Evolutionary conservation across 2,797 vertebrate genomes (phyloP), one percentile per base, ranked within the genome.

Genomic region (Danio albolineatus): DNA sequence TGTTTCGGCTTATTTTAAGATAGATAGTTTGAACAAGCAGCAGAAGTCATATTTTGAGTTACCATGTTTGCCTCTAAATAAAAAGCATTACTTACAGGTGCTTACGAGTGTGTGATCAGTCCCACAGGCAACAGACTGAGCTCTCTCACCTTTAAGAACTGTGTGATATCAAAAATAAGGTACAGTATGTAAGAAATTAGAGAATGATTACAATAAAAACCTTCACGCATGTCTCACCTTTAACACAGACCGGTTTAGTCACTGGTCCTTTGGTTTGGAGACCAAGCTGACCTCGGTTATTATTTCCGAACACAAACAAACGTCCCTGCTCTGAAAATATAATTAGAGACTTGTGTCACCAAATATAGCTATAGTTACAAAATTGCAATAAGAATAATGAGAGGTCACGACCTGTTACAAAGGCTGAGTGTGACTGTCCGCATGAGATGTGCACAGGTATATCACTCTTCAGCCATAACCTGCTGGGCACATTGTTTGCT

Each of bases 401-500:
- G 56, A 59, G 19, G 54, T 39, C 36, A 51, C 44, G 80, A 96
- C 96, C 95, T 94, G 96, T 96, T 85, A 95, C 87, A 83, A 97
- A 76, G 61, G 95, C 94, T 4, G 93, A 92, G 80, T 98, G 96
- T 66, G 96, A 95, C 89, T 95, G 93, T 38, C 96, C 96, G 84
- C 96, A 97, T 1, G 94, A 93, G 67, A 96, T 88, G 53, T 89
- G 87, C 3, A 90, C 76, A 57, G 96, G 93, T 59, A 87, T 89
- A 84, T 96, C 95, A 84, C 94, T 96, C 91, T 95, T 97, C 89
- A 98, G 87, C 96, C 96, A 97, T 90, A 98, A 97, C 83, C 90
- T 95, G 89, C 94, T 92, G 21, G 96, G 95, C 81, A 91, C 82
- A 76, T 96, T 95, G 80, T 95, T 93, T 74, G 91, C 93, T 93